Evolutionary conservation across 2,113 vertebrate species (phyloP).

Genomic region (Calidris pygmaea): DNA sequence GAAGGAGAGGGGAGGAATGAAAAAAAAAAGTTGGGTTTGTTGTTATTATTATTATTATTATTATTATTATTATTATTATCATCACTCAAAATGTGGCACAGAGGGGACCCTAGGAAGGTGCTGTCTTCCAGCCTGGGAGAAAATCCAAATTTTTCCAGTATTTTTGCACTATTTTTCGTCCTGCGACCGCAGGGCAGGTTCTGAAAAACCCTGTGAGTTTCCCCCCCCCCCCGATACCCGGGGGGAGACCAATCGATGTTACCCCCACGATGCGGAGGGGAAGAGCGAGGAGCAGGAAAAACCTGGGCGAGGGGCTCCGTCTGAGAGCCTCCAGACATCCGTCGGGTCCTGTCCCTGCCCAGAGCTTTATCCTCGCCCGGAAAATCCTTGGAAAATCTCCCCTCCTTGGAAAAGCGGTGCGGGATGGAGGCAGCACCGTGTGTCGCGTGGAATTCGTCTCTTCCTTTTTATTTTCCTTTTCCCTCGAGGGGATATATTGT

Average conservation of each 20-base stretch:
- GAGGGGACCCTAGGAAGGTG: background rate
- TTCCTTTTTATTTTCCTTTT: background rate
- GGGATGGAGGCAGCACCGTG: fast-evolving
- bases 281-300: background rate
- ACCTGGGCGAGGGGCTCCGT: fast-evolving
- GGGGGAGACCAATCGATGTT: background rate
- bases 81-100: background rate
- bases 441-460: background rate
- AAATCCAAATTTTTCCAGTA: background rate
- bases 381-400: background rate
- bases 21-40: background rate
- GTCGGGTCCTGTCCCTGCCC: background rate
- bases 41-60: background rate
- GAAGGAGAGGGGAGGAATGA: background rate
- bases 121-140: background rate
- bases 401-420: background rate
- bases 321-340: fast-evolving
- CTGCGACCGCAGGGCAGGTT: background rate
- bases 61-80: background rate
- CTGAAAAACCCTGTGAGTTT: background rate
- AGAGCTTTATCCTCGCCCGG: background rate
- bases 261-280: background rate
- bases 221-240: background rate
- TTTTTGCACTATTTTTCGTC: background rate
- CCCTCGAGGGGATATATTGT: background rate